A percentile compares a stretch with the other conserved stretches of the same genome.
phyloP scores from a whole-genome alignment of 2,113 vertebrate genomes.

The Etheostoma spectabile region DNA sequence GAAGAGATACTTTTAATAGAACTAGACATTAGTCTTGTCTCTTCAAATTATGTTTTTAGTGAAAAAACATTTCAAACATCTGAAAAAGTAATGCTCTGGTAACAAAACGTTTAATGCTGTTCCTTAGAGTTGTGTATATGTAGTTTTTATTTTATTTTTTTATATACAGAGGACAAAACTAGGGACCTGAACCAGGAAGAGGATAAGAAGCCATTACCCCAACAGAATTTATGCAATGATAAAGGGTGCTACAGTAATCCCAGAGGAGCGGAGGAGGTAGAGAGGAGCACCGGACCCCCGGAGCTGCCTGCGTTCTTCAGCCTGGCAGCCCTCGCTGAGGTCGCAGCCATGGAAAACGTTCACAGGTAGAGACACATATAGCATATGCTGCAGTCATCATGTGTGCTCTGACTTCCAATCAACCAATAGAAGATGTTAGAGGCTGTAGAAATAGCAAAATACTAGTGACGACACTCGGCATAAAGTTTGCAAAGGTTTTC shows the following conservation, averaged over 20 bases:
- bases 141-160: background rate
- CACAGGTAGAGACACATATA: slow-evolving; percentile 87
- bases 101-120: background rate
- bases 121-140: background rate
- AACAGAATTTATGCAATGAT: slow-evolving; percentile 88
- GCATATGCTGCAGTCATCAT: background rate
- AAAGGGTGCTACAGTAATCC: slow-evolving; percentile 83
- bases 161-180: slow-evolving; percentile 88
- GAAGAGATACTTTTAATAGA: background rate
- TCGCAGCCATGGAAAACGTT: slow-evolving; percentile 99
- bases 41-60: background rate
- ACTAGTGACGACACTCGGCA: too few relatives aligned
- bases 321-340: slow-evolving; percentile 97
- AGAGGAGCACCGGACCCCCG: slow-evolving; percentile 85
- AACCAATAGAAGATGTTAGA: background rate
- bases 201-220: slow-evolving; percentile 87
- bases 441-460: background rate
- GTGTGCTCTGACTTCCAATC: background rate
- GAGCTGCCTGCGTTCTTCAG: slow-evolving; percentile 93
- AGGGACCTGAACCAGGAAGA: slow-evolving; percentile 88
- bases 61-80: background rate
- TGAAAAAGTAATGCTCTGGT: background rate
- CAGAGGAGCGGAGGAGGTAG: slow-evolving; percentile 80
- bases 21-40: background rate
- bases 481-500: background rate